Evolutionary conservation across 1,140 invertebrate genomes (phyloP), one percentile per base, ranked within the genome.

Genomic region (Lordiphosa mommai): DNA sequence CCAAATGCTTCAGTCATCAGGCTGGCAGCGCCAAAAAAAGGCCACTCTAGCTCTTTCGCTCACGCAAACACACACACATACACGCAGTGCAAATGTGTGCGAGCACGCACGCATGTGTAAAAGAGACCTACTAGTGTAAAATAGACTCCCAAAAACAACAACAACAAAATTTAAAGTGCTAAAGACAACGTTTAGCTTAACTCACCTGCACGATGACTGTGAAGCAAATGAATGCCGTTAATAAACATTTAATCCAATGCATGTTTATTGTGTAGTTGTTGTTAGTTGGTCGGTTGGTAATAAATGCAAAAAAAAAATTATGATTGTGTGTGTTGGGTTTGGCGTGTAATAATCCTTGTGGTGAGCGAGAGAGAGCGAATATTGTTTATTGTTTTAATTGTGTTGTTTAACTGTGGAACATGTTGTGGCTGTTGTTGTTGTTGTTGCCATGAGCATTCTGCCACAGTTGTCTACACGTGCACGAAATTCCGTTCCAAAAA

Each of bases 161-260:
- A n/a, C n/a, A n/a, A n/a, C n/a, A n/a, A n/a, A 52, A 74, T 60
- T 63, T 64, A 66, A 72, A 40, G 6, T 23, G 20, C 30, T 14
- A 36, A 48, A 9, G 13, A 12, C 20, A 44, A 16, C 12, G 27
- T 20, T 29, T 52, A 23, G 17, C 14, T 17, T 36, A 50, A 69
- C 86, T 88, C 68, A 88, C 86, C 86, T 88, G 70, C 60, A 84
- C 72, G 60, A 88, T 79, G 47, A 88, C 69, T 73, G 72, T 73
- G 49, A 82, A 73, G 65, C 72, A 86, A 72, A 88, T 64, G 36
- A 87, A 82, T 72, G 86, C 82, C 37, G 72, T 77, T 71, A 86
- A 73, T 86, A 86, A 84, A 74, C 86, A 72, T 86, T 88, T 88
- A 84, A 88, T 88, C 86, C 86, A 88, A 82, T 88, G 68, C 86